Evolutionary conservation across 2,113 vertebrate species (phyloP), one percentile per base, ranked within the genome.

Genomic region (Piaya cayana): DNA sequence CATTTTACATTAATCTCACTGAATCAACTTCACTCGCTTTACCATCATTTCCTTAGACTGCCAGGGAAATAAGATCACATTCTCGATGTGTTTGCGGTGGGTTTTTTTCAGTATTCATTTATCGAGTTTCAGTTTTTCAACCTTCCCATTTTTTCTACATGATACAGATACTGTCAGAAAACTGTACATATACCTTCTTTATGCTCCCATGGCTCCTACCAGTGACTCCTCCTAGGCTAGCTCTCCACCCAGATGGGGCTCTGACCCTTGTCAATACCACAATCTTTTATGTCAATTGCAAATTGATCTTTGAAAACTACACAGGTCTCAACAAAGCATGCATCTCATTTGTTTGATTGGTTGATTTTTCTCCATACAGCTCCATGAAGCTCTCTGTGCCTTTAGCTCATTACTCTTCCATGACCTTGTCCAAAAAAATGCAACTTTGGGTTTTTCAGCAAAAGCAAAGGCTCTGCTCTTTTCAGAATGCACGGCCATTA

Each of bases 21-120:
- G 29, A 90, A 86, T 70, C 65, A 86, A 49, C 75, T 75, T 89
- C 43, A 49, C 22, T 55, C 45, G 43, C 84, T 92, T 94, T 90
- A 79, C 63, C 22, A 69, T 26, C 30, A n/a, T 34, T 87, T 92
- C 34, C 58, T 82, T 34, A 45, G 67, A 52, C 19, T 70, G 34
- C 12, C 36, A 56, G 26, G 26, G 30, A 93, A 90, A 67, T 55
- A 78, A 91, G 37, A 89, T 30, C 69, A 53, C 25, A 27, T 18
- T 90, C 71, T 68, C 82, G 90, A 89, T 5, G 2, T 19, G 5
- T 93, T 42, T 26, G 18, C 50, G 47, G 27, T 25, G 39, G 19
- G 4, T 2, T 47, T 63, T 71, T 82, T 71, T 52, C 20, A 45
- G 21, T 84, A 71, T 67, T 80, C 78, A 67, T 75, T 79, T 76